A percentile compares a stretch with the other conserved stretches of the same genome.
Conservation (phyloP, 2,888 invertebrate species). For the Melikaiella ostensackeni region DNA sequence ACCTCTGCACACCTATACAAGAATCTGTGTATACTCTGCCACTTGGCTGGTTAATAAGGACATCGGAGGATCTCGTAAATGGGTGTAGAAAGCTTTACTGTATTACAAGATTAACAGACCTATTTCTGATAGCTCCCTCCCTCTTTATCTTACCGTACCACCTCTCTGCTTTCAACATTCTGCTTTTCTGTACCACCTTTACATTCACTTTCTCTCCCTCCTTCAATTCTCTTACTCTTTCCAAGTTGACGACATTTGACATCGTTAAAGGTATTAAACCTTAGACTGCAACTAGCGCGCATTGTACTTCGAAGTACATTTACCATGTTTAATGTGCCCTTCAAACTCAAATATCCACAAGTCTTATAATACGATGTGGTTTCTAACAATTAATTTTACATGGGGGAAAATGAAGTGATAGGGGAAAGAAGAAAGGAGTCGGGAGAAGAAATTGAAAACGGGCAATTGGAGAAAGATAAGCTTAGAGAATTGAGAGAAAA, state of each 20-base stretch:
- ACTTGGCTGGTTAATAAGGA: conserved; percentile 36
- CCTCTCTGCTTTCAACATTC: conserved; percentile 20
- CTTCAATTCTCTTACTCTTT: conserved; percentile 32
- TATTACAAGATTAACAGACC: conserved; percentile 37
- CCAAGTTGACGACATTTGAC: conserved; percentile 42
- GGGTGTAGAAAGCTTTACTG: conserved; percentile 30
- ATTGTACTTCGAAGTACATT: conserved; percentile 20
- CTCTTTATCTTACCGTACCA: conserved; percentile 12
- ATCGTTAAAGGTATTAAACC: conserved; percentile 46
- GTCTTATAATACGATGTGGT: not conserved
- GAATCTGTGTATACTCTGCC: conserved; percentile 17
- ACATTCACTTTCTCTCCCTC: not conserved
- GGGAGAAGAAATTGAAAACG: too few species aligned
- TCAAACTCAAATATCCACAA: not conserved
- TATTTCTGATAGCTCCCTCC: conserved; percentile 23
- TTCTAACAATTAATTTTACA: not conserved
- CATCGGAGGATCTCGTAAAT: conserved; percentile 31
- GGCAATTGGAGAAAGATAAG: too few species aligned
- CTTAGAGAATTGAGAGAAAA: too few species aligned
- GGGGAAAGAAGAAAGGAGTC: too few species aligned
- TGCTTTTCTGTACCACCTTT: not conserved
- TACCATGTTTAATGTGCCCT: conserved; percentile 9
- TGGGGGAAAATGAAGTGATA: too few species aligned
- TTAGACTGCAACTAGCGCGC: conserved; percentile 33
- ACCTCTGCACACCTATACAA: conserved; percentile 8